A percentile compares a stretch with the other conserved stretches of the same genome.
phyloP scores from a whole-genome alignment of 2,888 invertebrate species.

The Globia sparganii region DNA sequence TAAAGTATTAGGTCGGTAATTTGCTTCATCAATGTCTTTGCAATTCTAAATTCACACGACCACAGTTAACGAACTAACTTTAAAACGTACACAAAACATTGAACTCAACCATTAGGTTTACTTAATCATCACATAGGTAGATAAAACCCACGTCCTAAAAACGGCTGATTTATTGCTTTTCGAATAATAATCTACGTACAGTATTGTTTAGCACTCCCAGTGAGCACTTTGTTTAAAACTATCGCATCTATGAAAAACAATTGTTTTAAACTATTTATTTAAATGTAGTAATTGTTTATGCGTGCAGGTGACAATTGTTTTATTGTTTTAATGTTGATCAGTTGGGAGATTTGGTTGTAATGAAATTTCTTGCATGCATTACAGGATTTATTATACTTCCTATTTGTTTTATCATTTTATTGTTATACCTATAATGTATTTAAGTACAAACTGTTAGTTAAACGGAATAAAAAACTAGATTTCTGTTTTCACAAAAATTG shows the following conservation, averaged over 20 bases:
- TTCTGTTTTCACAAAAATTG: neutral
- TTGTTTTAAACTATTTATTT: slow-evolving; percentile 47
- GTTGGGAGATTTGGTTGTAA: slow-evolving; percentile 46
- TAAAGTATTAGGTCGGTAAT: neutral
- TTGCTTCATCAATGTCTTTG: neutral
- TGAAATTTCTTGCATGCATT: slow-evolving; percentile 36
- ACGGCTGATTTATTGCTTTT: slow-evolving; percentile 60
- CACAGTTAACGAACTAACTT: slow-evolving; percentile 2
- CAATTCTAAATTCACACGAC: slow-evolving; percentile 10
- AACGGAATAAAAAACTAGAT: no score
- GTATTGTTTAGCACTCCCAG: slow-evolving; percentile 32
- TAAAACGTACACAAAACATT: slow-evolving; percentile 21
- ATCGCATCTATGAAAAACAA: slow-evolving; percentile 32
- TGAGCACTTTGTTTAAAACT: slow-evolving; percentile 53
- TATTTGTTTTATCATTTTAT: slow-evolving; percentile 13
- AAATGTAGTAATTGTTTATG: slow-evolving; percentile 53
- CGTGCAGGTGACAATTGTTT: slow-evolving; percentile 61
- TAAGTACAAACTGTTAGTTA: neutral
- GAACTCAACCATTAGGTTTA: slow-evolving; percentile 41
- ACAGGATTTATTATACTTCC: slow-evolving; percentile 35
- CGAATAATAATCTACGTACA: slow-evolving; percentile 36
- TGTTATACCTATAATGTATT: slow-evolving; percentile 9
- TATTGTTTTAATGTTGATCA: slow-evolving; percentile 43
- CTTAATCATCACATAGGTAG: slow-evolving; percentile 46
- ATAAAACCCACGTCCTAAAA: slow-evolving; percentile 53